Evolutionary conservation across 1,140 invertebrate genomes (phyloP).

Genomic region (Orius insidiosus): DNA sequence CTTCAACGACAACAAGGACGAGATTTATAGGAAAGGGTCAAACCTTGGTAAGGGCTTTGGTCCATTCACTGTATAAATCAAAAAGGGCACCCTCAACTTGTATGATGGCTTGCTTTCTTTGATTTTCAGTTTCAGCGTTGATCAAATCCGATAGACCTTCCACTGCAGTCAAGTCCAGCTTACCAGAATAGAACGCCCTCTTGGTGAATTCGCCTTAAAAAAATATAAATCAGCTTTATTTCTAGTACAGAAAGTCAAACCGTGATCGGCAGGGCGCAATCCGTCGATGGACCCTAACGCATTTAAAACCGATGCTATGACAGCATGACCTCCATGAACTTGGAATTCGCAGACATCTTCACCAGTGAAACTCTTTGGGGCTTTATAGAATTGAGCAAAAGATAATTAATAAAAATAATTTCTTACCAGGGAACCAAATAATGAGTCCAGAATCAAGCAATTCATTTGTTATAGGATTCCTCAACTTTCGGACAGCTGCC

Average conservation of each 20-base stretch:
- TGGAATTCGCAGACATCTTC: slow-evolving; percentile 84
- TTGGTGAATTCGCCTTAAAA: slow-evolving; percentile 48
- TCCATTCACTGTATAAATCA: slow-evolving; percentile 53
- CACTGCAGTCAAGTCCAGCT: slow-evolving; percentile 73
- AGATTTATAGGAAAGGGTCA: neutral
- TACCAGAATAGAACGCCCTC: slow-evolving; percentile 68
- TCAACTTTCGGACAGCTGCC: slow-evolving; percentile 41
- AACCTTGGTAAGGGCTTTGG: slow-evolving; percentile 32
- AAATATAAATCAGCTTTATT: neutral
- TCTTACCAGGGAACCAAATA: slow-evolving; percentile 64
- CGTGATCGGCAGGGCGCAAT: slow-evolving; percentile 54
- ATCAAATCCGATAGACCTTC: slow-evolving; percentile 80
- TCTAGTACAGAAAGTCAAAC: slow-evolving; percentile 29
- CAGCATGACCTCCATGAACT: slow-evolving; percentile 70
- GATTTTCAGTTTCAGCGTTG: slow-evolving; percentile 76
- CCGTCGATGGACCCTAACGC: slow-evolving; percentile 44
- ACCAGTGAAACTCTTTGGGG: slow-evolving; percentile 81
- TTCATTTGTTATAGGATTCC: slow-evolving; percentile 42
- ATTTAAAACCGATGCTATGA: slow-evolving; percentile 48
- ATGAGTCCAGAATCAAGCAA: slow-evolving; percentile 64
- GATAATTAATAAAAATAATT: neutral
- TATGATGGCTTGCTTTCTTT: slow-evolving; percentile 58
- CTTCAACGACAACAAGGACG: too few species aligned
- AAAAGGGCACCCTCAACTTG: slow-evolving; percentile 56
- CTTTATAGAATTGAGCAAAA: slow-evolving; percentile 26